Conservation (phyloP, 1,140 invertebrate genomes). For the Steinernema feltiae region DNA sequence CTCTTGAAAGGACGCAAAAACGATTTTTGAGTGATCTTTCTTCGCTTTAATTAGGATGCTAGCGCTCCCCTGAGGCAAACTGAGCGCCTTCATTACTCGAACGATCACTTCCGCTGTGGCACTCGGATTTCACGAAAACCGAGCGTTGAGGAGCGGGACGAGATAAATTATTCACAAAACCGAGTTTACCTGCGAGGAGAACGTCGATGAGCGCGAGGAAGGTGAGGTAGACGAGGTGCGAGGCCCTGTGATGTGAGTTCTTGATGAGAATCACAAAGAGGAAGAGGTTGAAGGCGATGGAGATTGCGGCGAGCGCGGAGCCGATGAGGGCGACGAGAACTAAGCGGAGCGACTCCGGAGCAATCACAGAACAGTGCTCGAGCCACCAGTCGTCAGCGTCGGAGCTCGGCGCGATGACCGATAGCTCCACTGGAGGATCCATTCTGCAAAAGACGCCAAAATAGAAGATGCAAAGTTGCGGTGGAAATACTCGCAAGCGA, state of each 20-base stretch:
- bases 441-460: no score
- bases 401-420: not conserved
- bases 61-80: not conserved
- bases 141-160: no score
- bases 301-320: constrained; percentile 31
- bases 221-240: constrained; percentile 48
- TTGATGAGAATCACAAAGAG: constrained; percentile 44
- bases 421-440: not conserved
- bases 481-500: not conserved
- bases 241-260: constrained; percentile 39
- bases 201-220: constrained; percentile 51
- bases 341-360: constrained; percentile 33
- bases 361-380: constrained; percentile 40
- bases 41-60: not conserved
- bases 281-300: constrained; percentile 48
- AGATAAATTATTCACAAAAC: no score
- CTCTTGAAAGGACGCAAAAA: no score
- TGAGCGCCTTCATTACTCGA: not conserved
- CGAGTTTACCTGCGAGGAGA: constrained; percentile 42
- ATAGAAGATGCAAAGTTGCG: not conserved
- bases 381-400: constrained; percentile 33
- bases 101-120: no score
- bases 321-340: constrained; percentile 38
- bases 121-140: constrained; percentile 10
- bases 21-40: not conserved